Base-by-base conservation (phyloP, 2,888 invertebrate species). In the Scotopteryx bipunctaria region DNA sequence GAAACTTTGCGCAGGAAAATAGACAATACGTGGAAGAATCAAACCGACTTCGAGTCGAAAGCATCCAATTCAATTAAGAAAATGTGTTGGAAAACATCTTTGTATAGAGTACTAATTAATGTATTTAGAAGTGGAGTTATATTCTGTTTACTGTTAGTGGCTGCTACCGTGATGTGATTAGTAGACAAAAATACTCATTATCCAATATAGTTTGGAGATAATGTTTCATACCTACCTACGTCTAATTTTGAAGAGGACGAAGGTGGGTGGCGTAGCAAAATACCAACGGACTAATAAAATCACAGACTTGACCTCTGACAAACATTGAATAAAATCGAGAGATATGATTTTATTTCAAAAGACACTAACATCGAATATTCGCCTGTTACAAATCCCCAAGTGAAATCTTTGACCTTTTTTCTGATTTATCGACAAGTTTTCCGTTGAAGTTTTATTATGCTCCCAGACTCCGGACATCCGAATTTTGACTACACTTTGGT, bases 381-480 rank as follows among this genome's bases (percentile, higher is more conserved):
- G 50, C 53, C 57, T 57, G 56, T 64, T 62, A 58, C 67, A 61
- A 69, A 66, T 74, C 74, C 78, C 77, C 51, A 57, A 66, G 81
- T 68, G 77, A 74, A 72, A 76, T 76, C 76, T 81, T 78, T 80
- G 81, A 78, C 84, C 81, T 81, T 82, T 83, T 53, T 76, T 72
- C 65, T 86, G 86, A 87, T 87, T 86, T 87, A 87, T 83, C 64
- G 75, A 66, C 71, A 74, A 78, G 69, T 76, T 76, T 75, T 74
- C 76, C 67, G 71, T 69, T 60, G 69, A 80, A 84, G 76, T 83
- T 84, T 82, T 83, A 82, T 81, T 80, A 81, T 82, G 78, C 79
- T 74, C 72, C 66, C 57, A 59, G 54, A 65, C 67, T 68, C 64
- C 69, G 69, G 77, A 80, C 72, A 62, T 78, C 75, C 77, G 72